Evolutionary conservation across 2,113 vertebrate genomes (phyloP), one percentile per base, ranked within the genome.

Genomic region (Crypturellus undulatus): DNA sequence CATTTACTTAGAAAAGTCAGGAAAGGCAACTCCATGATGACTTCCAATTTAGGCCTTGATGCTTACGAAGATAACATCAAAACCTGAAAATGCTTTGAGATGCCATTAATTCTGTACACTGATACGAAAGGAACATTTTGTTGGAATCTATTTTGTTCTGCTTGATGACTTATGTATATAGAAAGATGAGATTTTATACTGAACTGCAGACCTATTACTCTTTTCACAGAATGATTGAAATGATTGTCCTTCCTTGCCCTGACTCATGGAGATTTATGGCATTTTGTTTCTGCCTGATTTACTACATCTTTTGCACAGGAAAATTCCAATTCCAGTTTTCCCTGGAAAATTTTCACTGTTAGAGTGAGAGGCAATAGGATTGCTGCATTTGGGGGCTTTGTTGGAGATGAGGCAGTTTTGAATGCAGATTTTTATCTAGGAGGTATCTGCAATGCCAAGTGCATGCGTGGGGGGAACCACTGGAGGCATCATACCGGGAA

Each of bases 71-170:
- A 78, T 68, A 77, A 6, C 3, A 79, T 63, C 20, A 91, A 85
- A 92, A 83, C 60, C 34, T 78, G 64, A 79, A 89, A 89, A 84
- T 19, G 54, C 69, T 79, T 87, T 76, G 67, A 1, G 1, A 26
- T 83, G 72, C 47, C 62, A 65, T 90, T 83, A 95, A 71, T 79
- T 68, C 59, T 80, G 79, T 25, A 88, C 54, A 62, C 78, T 85
- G 60, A 88, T 36, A 78, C 52, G 82, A 85, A 95, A 85, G 64
- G 93, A 96, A 93, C 87, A 79, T 73, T 94, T 94, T 88, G 83
- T 68, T 72, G 88, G 89, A 77, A 64, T 52, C 64, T 88, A 47
- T 90, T 97, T 90, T 91, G 71, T 90, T 96, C 82, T 94, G 64
- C 89, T 85, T 47, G 36, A 73, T 92, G 79, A 95, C 72, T 96